Percentiles rank a stretch among this genome's conserved stretches.
Conservation (phyloP, 2,888 invertebrate species). For the Pandemis corylana region DNA sequence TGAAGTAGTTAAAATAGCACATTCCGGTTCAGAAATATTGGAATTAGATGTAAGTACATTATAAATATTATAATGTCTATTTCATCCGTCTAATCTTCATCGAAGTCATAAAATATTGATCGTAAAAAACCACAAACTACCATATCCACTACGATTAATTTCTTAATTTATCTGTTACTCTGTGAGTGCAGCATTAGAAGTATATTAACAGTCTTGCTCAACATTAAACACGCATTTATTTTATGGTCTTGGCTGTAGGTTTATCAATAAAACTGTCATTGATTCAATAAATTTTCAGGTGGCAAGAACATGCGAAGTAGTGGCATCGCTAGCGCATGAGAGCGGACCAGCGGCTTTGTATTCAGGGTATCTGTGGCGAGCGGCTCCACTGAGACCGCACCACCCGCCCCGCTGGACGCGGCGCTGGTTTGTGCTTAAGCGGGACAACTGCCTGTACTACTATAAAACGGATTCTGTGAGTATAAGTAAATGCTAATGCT, state of each 20-base stretch:
- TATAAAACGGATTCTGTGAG: constrained; percentile 96
- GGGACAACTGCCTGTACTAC: constrained; percentile 97
- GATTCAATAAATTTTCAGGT: constrained; percentile 77
- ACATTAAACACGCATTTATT: not conserved
- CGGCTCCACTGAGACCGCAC: constrained; percentile 80
- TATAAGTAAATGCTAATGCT: constrained; percentile 43
- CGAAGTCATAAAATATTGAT: constrained; percentile 1
- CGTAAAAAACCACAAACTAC: not conserved
- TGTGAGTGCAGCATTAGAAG: too few species aligned
- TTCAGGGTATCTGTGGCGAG: constrained; percentile 91
- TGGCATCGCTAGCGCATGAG: constrained; percentile 88
- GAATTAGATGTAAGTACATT: constrained; percentile 88
- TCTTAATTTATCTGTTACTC: constrained; percentile 1
- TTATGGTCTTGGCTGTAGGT: not conserved
- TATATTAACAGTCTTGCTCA: too few species aligned
- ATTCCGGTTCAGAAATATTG: constrained; percentile 93
- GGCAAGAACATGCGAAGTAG: constrained; percentile 93
- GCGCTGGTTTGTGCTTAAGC: constrained; percentile 95
- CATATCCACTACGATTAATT: not conserved
- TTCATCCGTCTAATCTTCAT: constrained; percentile 14
- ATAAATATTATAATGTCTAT: not conserved
- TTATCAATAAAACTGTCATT: too few species aligned
- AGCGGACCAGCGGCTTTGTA: constrained; percentile 87
- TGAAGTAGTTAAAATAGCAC: constrained; percentile 96
- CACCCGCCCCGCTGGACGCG: constrained; percentile 91